These are phyloP conservation scores for Sturnus vulgaris DNA, from an alignment of 2,113 vertebrate species.

Conservation along the genomic window DNA sequence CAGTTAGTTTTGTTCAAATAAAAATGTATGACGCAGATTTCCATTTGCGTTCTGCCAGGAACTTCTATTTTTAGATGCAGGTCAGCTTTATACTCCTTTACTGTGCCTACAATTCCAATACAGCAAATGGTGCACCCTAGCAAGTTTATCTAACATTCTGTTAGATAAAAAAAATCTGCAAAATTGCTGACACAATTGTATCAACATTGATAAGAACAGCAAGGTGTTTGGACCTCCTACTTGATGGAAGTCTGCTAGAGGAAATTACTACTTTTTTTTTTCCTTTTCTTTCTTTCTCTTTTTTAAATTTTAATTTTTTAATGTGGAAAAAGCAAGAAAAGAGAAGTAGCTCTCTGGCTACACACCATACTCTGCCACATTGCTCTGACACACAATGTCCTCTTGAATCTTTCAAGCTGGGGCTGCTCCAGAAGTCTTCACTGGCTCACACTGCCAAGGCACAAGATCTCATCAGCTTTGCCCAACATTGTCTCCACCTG, in stretches of 20 bases:
- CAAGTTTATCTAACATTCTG: not conserved
- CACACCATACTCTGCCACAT: not conserved
- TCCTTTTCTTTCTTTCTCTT: fast-evolving
- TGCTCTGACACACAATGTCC: not conserved
- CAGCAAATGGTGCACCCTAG: not conserved
- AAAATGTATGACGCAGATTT: conserved; percentile 14
- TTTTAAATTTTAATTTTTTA: not conserved
- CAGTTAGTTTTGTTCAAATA: conserved; percentile 5
- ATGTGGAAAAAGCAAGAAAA: not conserved
- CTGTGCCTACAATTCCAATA: not conserved
- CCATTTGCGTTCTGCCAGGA: conserved; percentile 1
- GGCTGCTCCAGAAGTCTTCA: not conserved
- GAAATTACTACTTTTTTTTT: not conserved
- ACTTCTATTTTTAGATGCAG: conserved; percentile 36
- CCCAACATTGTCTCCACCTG: not conserved
- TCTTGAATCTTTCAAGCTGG: not conserved
- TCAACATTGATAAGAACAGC: not conserved
- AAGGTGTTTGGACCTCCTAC: not conserved
- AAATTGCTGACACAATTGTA: not conserved
- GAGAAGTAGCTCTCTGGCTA: not conserved
- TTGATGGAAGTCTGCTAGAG: not conserved
- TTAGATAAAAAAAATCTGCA: not conserved
- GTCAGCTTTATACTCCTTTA: not conserved
- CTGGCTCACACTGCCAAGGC: not conserved
- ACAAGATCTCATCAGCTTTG: not conserved